Evolutionary conservation across 2,888 invertebrate genomes (phyloP), one percentile per base, ranked within the genome.

Genomic region (Creontiades dilutus): DNA sequence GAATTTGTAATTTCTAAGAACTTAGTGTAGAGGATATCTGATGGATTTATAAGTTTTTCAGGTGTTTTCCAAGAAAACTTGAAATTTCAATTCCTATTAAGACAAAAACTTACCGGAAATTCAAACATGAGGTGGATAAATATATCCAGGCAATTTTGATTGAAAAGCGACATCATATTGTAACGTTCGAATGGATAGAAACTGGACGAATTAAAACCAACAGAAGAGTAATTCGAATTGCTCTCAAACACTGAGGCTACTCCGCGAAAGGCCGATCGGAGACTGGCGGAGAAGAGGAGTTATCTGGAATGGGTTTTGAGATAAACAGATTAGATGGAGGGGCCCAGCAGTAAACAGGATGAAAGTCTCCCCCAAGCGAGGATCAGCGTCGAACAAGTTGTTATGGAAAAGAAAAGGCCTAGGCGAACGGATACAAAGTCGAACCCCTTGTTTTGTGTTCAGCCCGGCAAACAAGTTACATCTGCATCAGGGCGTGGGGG

Each of bases 81-180:
- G 3, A 37, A 37, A 7, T 7, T 37, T 4, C 37, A 37, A 37
- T 2, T 37, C 7, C 7, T 37, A 37, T 7, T 37, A 37, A 37
- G 37, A 7, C 37, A 7, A 61, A 5, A 46, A 16, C 78, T 78
- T 46, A 78, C 78, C 78, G 78, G 78, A 78, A 78, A 78, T 78
- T 78, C 78, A 78, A 78, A 37, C 78, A 78, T 19, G 11, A 78
- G 78, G 78, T 78, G 78, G 78, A 78, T 78, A 78, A 68, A 68
- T 19, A 68, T 68, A 68, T 68, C 68, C 68, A 68, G 12, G 12
- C 23, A 68, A 19, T 68, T 68, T 23, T 68, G 68, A 19, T 68
- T 68, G 23, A 68, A 68, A 68, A 23, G 11, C 19, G 68, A 68
- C 68, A 68, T 68, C 68, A 19, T 19, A n/a, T 16, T 16, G 13